Percentiles rank a stretch among this genome's conserved stretches.
These are phyloP conservation scores for Apus apus DNA, from an alignment of 2,113 vertebrate species.

Conservation along the genomic window DNA sequence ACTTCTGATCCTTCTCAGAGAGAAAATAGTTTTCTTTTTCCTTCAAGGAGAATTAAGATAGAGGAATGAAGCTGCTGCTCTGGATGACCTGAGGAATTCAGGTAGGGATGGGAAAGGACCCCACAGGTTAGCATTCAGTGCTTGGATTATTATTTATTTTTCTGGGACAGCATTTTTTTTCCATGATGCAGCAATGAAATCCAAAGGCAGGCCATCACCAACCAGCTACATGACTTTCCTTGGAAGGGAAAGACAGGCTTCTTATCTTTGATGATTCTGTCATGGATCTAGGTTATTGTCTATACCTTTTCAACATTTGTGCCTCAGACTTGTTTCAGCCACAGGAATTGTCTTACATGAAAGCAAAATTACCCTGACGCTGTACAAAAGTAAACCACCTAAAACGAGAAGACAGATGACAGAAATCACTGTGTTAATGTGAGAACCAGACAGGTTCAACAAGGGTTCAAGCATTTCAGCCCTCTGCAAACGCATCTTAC, in stretches of 20 bases:
- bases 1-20: not conserved
- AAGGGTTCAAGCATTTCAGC: not conserved
- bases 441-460: not conserved
- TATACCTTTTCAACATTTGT: not conserved
- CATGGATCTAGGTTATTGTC: not conserved
- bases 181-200: not conserved
- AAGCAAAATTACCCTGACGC: not conserved
- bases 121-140: not conserved
- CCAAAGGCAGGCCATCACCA: not conserved
- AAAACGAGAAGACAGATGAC: not conserved
- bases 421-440: not conserved
- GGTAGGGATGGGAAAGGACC: not conserved
- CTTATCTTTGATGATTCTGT: not conserved
- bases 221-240: not conserved
- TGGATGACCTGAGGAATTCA: not conserved
- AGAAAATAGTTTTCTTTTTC: not conserved
- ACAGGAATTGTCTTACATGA: not conserved
- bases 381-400: not conserved
- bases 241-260: not conserved
- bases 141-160: not conserved
- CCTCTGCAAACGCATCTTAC: not conserved
- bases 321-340: not conserved
- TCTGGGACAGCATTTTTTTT: not conserved
- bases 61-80: not conserved
- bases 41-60: not conserved